Conservation (phyloP, 2,888 invertebrate genomes). For the Agrotis exclamationis region DNA sequence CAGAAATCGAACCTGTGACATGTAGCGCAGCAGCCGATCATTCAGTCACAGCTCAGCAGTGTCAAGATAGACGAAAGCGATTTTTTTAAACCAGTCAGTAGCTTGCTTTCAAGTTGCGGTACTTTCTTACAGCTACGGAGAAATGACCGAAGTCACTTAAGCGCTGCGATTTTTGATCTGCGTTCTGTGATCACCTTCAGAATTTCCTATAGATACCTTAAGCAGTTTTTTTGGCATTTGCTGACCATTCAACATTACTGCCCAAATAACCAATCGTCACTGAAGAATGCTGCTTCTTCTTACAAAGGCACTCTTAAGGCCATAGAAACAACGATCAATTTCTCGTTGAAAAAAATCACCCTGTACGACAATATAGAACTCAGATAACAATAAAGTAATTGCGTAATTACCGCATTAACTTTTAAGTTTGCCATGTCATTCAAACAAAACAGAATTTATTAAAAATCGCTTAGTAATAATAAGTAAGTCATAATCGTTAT, state of each 20-base stretch:
- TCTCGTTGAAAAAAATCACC: neutral
- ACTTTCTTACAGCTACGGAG: too few relatives aligned
- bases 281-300: neutral
- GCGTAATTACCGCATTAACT: neutral
- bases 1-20: too few relatives aligned
- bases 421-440: slow-evolving; percentile 3
- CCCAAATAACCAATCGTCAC: neutral
- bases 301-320: neutral
- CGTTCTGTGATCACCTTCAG: neutral
- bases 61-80: too few relatives aligned
- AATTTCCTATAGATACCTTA: neutral
- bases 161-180: neutral
- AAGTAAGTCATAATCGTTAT: neutral
- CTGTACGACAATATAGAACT: neutral
- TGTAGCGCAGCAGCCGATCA: too few relatives aligned
- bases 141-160: too few relatives aligned
- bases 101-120: too few relatives aligned
- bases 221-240: too few relatives aligned
- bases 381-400: neutral
- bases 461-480: slow-evolving; percentile 3
- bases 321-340: neutral
- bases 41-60: too few relatives aligned
- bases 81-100: neutral
- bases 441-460: neutral
- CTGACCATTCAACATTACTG: too few relatives aligned